phyloP scores from a whole-genome alignment of 1,140 invertebrate genomes.

The Drosophila watanabei region DNA sequence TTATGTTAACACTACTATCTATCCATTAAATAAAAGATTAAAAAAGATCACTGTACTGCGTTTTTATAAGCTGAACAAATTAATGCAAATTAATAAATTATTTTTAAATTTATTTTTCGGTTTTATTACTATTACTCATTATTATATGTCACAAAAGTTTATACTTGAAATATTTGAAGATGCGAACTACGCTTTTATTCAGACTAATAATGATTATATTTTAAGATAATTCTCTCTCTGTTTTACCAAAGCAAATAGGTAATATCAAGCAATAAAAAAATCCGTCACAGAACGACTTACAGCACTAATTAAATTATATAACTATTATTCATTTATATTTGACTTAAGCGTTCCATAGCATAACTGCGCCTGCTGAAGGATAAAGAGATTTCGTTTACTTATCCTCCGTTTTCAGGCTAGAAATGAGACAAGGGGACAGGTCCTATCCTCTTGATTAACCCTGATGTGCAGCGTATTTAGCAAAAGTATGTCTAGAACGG shows the following conservation, averaged over 20 bases:
- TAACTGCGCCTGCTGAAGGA: background rate
- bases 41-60: no score
- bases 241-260: background rate
- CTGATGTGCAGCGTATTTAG: conserved; percentile 30
- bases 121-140: background rate
- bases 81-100: background rate
- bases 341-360: background rate
- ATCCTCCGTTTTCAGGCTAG: background rate
- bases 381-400: background rate
- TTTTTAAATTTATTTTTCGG: background rate
- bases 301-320: background rate
- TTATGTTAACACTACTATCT: background rate
- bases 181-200: background rate
- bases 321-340: background rate
- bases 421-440: background rate
- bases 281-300: background rate
- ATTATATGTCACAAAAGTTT: background rate
- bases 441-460: conserved; percentile 20
- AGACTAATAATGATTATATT: background rate
- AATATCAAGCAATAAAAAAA: background rate
- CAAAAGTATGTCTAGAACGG: conserved; percentile 6
- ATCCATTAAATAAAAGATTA: no score
- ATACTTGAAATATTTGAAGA: background rate
- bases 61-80: no score
- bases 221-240: background rate